Base-by-base conservation (phyloP, 2,888 invertebrate species). In the Thymelicus acteon region DNA sequence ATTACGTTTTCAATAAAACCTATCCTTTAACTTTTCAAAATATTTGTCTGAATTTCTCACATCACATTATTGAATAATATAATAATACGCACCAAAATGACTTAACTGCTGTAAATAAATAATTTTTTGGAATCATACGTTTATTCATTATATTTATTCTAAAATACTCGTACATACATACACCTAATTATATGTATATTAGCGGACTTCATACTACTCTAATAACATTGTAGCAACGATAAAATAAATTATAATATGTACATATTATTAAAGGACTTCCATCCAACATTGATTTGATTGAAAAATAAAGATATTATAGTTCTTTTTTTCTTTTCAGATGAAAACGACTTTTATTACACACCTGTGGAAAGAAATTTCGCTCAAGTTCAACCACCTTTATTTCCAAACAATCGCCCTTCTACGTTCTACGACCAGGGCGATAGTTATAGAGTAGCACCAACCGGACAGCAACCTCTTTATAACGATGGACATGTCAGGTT, bases 351-450 rank as follows among this genome's bases (percentile, higher is more conserved):
- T 82, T 93, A 89, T 80, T 92, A 90, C 84, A 85, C 91, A 83
- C 92, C 92, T 72, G 88, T 89, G 83, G 93, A 93, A 87, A 90
- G 92, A 86, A 93, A 82, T 84, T 93, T 90, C 89, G 93, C 93
- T 86, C 93, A 93, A 93, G 91, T 92, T 79, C 93, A 93, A 84
- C 93, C 93, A 63, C 87, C 91, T 79, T 80, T 93, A 75, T 93
- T 85, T 82, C 85, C 90, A 75, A 92, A 88, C 69, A 91, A 81
- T 83, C 87, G 88, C 61, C 87, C 88, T 66, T 76, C 89, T 63
- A 85, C 89, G 73, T 91, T 87, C 76, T 92, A 83, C 72, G 92
- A 92, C 68, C 84, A 91, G 76, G 90, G 85, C 47, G 90, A 91
- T 72, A 89, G 80, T 77, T 92, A 82, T 78, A 86, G 90, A 79